Base-by-base conservation (phyloP, 1,140 invertebrate species). In the Brachionus manjavacas region DNA sequence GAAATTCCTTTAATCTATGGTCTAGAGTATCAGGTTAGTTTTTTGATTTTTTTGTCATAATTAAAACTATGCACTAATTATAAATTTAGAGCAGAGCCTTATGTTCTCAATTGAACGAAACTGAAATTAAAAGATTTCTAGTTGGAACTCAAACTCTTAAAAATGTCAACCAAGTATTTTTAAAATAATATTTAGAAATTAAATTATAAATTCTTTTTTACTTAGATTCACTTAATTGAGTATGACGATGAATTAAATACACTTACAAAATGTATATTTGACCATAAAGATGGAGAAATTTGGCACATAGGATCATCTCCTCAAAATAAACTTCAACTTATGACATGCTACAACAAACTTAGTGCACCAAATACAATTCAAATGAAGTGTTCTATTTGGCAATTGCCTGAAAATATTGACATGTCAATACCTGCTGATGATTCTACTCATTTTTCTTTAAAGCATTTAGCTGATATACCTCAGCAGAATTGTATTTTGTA, bases 1-100 rank as follows among this genome's bases (percentile, higher is more conserved):
- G 72, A 81, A 39, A 81, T 23, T 66, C 80, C 80, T 39, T 31
- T 83, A 11, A 83, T 83, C n/a, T 83, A 83, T 83, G 80, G 80
- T 28, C 23, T 83, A n/a, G 80, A 83, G 68, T 83, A 52, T 83
- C 80, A 83, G 35, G 80, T 83, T 68, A 35, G 6, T 1, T 35
- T 23, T 4, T 12, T 35, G 3, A 2, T 16, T 43, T 20, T 60
- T 60, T 7, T 55, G 8, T 20, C 8, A 80, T 8, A 35, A 1
- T 25, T 14, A 60, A 4, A 81, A 31, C 39, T 66, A 12, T 46
- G 1, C 12, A n/a, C 2, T 49, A 39, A 35, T 39, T 66, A 35
- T 49, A n/a, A 49, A 79, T 25, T 23, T 25, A 83, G 80, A 39
- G 60, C 1, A 43, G 80, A 68, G 60, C 80, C 9, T 66, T 83